These are phyloP conservation scores for Chrysocyon brachyurus DNA, from an alignment of 2,797 vertebrate species.

Conservation along the genomic window DNA sequence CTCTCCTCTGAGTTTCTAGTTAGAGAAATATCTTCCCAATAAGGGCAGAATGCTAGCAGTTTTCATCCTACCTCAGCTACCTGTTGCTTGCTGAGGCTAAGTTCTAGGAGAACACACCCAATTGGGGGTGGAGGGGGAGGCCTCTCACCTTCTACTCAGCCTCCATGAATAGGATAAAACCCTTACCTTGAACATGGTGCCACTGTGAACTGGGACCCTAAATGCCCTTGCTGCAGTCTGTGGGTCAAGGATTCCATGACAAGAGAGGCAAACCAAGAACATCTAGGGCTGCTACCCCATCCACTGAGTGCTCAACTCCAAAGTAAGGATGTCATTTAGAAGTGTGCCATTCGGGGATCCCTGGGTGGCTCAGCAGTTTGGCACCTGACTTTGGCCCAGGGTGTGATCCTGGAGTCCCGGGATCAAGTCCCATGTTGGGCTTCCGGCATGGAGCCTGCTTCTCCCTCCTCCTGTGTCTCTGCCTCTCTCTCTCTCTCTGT, in stretches of 20 bases:
- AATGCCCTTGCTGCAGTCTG: neutral
- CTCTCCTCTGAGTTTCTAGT: neutral
- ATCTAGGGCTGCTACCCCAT: neutral
- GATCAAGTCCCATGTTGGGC: too few relatives aligned
- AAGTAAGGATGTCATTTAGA: neutral
- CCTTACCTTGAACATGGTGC: neutral
- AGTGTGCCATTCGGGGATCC: too few relatives aligned
- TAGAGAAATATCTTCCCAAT: neutral
- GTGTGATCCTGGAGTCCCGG: too few relatives aligned
- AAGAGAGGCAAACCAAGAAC: neutral
- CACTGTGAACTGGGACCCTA: neutral
- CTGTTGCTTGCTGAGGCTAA: neutral
- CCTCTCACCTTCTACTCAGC: neutral
- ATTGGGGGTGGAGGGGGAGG: neutral
- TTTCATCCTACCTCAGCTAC: neutral
- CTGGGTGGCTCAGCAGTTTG: too few relatives aligned
- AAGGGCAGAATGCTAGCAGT: neutral
- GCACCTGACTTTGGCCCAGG: too few relatives aligned
- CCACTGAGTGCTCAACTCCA: neutral
- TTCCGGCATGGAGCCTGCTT: too few relatives aligned
- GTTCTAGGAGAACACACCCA: neutral
- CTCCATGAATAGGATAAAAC: neutral
- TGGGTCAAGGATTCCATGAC: neutral
- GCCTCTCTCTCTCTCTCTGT: too few relatives aligned
- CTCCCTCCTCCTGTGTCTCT: too few relatives aligned